Base-by-base conservation (phyloP, 2,888 invertebrate genomes). In the Argyresthia albistria region DNA sequence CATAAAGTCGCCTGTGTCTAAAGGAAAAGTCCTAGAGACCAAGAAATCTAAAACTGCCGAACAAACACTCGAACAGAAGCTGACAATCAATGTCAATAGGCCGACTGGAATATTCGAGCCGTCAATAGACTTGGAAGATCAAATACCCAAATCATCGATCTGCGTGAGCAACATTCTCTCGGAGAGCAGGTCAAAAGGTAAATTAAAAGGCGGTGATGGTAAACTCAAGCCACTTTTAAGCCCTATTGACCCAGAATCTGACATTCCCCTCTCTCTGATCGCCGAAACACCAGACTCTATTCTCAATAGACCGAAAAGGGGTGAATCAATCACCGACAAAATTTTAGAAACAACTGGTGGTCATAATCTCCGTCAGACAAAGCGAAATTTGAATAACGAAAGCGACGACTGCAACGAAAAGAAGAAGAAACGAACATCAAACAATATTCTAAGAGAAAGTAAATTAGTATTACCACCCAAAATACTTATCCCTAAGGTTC, bases 41-140 rank as follows among this genome's bases (percentile, higher is more conserved):
- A 89, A 89, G 60, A 88, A 86, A 65, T 62, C 73, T 0, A 88
- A 76, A 65, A 57, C 63, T 8, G 52, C 69, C 10, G 82, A 84
- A 39, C 54, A 66, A 45, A 54, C 60, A 4, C 55, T 66, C n/a
- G 77, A 76, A 54, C 69, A 69, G 56, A 64, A 69, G 11, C 60
- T 80, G 15, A 76, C 86, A 36, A 79, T 87, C 0, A 83, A 84
- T 64, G 75, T 82, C 4, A 88, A 88, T 60, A 81, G 81, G 59
- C 92, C 92, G 0, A 92, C 92, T 0, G 93, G 93, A 8, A 90
- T 93, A 62, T 93, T 93, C 70, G 91, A 92, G 66, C 90, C 93
- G 0, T 91, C 92, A 1, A 77, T 91, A 36, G 92, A 92, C 70
- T 76, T 92, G 55, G 92, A 92, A 77, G 89, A 91, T 58, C 91